phyloP scores from a whole-genome alignment of 2,113 vertebrate species.

The Austrofundulus limnaeus region DNA sequence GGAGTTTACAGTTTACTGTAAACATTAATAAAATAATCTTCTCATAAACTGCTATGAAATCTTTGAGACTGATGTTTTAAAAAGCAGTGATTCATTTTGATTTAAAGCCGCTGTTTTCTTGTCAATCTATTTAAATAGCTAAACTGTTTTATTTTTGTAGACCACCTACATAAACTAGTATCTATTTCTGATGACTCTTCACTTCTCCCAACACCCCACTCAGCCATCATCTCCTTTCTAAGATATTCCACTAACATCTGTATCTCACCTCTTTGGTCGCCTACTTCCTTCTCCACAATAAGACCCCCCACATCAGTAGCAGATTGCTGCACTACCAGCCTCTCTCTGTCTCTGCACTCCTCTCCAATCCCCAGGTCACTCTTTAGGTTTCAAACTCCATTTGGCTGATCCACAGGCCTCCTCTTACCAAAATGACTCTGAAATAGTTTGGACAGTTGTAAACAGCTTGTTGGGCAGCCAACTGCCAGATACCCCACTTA shows the following conservation, averaged over 20 bases:
- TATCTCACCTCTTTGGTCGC: slow-evolving; percentile 6
- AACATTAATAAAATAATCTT: no score
- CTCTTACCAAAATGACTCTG: slow-evolving; percentile 69
- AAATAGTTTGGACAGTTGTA: slow-evolving; percentile 79
- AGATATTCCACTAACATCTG: slow-evolving; percentile 24
- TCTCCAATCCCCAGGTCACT: slow-evolving; percentile 77
- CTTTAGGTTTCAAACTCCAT: slow-evolving; percentile 82
- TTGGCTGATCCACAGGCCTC: slow-evolving; percentile 73
- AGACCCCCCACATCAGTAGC: slow-evolving; percentile 70
- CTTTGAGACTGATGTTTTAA: no score
- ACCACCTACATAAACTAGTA: slow-evolving; percentile 59
- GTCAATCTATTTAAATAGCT: no score
- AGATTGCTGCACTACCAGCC: slow-evolving; percentile 68
- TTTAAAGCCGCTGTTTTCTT: no score
- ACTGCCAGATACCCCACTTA: slow-evolving; percentile 75
- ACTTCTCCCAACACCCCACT: no score
- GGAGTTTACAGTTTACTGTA: no score
- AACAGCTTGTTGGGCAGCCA: slow-evolving; percentile 77
- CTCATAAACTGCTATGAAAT: no score
- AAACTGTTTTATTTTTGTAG: slow-evolving; percentile 20
- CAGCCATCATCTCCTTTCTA: slow-evolving; percentile 37
- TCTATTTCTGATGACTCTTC: slow-evolving; percentile 55
- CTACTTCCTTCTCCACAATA: slow-evolving; percentile 17
- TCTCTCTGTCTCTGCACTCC: slow-evolving; percentile 53
- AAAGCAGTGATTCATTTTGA: no score